These are phyloP conservation scores for Gonatopus flavifemur DNA, from an alignment of 1,140 invertebrate genomes.

Conservation along the genomic window DNA sequence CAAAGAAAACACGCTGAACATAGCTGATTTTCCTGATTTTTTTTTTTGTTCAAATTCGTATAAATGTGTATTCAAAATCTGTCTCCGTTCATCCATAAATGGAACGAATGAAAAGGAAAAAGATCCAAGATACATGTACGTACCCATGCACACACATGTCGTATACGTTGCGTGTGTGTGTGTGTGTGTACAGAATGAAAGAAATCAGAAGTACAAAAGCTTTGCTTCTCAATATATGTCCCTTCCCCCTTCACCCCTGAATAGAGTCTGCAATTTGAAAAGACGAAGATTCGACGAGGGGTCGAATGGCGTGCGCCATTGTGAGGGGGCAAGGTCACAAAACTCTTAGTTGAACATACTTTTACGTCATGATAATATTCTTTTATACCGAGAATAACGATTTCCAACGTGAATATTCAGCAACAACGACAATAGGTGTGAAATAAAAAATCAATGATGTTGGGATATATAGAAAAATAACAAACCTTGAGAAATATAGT, in stretches of 20 bases:
- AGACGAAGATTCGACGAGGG: slow-evolving; percentile 42
- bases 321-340: slow-evolving; percentile 55
- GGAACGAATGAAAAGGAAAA: slow-evolving; percentile 29
- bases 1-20: too few relatives aligned
- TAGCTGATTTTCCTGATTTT: too few relatives aligned
- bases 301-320: slow-evolving; percentile 46
- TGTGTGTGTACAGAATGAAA: slow-evolving; percentile 34
- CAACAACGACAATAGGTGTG: slow-evolving; percentile 13
- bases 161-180: background rate
- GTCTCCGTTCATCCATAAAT: too few relatives aligned
- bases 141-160: slow-evolving; percentile 4
- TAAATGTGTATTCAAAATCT: too few relatives aligned
- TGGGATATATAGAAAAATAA: background rate
- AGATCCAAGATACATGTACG: background rate
- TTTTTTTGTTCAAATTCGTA: too few relatives aligned
- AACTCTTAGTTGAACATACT: slow-evolving; percentile 48
- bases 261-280: slow-evolving; percentile 51
- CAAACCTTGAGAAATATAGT: slow-evolving; percentile 7
- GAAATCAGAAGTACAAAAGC: slow-evolving; percentile 51
- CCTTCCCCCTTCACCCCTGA: slow-evolving; percentile 37
- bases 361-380: too few relatives aligned
- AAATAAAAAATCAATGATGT: background rate
- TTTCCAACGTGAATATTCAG: background rate
- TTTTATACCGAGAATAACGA: too few relatives aligned
- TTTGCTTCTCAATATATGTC: slow-evolving; percentile 38